Evolutionary conservation across 2,113 vertebrate species (phyloP).

Genomic region (Onychostoma macrolepis): DNA sequence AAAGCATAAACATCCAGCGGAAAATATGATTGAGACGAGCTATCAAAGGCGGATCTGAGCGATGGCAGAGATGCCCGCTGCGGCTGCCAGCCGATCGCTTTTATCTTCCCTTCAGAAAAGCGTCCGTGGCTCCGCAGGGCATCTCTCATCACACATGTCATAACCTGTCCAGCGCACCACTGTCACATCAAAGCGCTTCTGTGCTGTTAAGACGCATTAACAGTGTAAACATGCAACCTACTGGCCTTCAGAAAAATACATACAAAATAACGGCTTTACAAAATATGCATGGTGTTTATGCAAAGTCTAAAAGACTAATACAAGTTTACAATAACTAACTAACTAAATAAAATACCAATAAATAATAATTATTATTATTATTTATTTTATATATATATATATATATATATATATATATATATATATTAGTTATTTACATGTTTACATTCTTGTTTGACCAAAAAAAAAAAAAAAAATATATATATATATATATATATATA

Average conservation of each 20-base stretch:
- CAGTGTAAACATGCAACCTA: neutral
- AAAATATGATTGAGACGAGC: slow-evolving; percentile 5
- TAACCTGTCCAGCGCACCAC: neutral
- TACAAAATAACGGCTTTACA: neutral
- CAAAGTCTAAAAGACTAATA: no score
- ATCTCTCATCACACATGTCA: neutral
- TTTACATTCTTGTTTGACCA: no score
- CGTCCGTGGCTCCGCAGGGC: neutral
- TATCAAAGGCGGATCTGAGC: slow-evolving; percentile 10
- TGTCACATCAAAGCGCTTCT: slow-evolving; percentile 14
- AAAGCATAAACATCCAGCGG: neutral
- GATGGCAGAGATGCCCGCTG: slow-evolving; percentile 19
- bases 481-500: no score
- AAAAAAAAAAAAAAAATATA: no score
- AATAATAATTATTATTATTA: no score
- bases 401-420: no score
- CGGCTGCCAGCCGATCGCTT: neutral
- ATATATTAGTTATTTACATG: no score
- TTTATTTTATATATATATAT: no score
- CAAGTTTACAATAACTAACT: no score
- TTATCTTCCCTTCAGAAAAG: slow-evolving; percentile 25
- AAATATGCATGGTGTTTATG: neutral
- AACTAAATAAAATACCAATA: no score
- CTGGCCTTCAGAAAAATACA: neutral
- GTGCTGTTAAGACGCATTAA: neutral